Evolutionary conservation across 2,797 vertebrate species (phyloP), one percentile per base, ranked within the genome.

Genomic region (Galagoides demidoff): DNA sequence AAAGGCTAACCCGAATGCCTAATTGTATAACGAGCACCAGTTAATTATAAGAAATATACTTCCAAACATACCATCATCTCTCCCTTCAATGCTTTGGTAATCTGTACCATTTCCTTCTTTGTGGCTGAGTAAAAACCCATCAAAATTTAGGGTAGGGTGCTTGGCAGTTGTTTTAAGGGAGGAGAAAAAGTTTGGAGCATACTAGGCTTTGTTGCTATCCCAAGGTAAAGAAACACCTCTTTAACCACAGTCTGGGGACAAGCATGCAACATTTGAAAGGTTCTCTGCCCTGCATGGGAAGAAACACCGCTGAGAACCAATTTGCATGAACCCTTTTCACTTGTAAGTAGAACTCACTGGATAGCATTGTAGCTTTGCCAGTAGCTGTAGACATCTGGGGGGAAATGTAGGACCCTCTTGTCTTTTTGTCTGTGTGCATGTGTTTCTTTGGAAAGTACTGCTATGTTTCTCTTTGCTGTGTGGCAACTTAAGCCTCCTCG

Each of bases 231-330:
- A 94, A 92, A 63, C 74, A 39, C 3, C 89, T 98, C 93, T 98
- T 98, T 90, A 96, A 97, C 95, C 70, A 96, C 89, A 96, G 91
- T 97, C 98, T 98, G 97, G 86, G 98, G 98, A 97, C 95, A 94
- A 96, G 96, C 98, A 96, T 98, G 98, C 97, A 98, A 98, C 97
- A 95, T 97, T 23, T 9, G 96, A 84, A 25, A 97, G 97, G 98
- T 97, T 98, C 97, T 98, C 97, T 97, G 3, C 98, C 98, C 96
- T 99, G 98, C 98, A 99, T 99, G 99, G 98, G 97, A 97, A 98
- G 98, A 97, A 97, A 97, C 92, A 37, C 98, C 98, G 95, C 98
- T 88, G 96, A 97, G 97, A 98, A 97, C 97, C 98, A 93, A 97
- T 97, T 89, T 98, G 98, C 98, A 98, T 98, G 98, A 98, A 92